Percentiles rank a stretch among this genome's conserved stretches.
Conservation (phyloP, 2,113 vertebrate species). For the Gallinago undulata region DNA sequence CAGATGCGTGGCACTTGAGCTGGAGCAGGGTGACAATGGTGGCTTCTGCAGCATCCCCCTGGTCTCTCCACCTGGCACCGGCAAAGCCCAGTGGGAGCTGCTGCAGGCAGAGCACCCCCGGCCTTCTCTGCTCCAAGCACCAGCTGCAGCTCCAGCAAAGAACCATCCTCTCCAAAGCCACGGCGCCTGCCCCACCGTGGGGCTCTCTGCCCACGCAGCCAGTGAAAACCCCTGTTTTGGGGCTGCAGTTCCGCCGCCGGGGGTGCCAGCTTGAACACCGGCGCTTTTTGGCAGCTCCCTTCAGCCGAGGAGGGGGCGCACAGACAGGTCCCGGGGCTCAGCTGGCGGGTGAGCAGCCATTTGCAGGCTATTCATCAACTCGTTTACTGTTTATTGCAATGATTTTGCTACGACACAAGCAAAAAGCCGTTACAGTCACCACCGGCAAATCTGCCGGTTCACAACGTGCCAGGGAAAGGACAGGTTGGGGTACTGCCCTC, state of each 20-base stretch:
- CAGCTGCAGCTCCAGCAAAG: not conserved
- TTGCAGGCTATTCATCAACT: constrained; percentile 27
- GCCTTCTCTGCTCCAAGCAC: rapidly evolving
- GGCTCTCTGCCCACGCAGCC: rapidly evolving
- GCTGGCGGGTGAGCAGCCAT: not conserved
- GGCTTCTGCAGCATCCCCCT: not conserved
- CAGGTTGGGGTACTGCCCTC: not conserved
- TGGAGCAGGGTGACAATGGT: not conserved
- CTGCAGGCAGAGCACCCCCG: not conserved
- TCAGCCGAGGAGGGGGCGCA: rapidly evolving
- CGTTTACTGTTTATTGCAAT: not conserved
- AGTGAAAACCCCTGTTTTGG: rapidly evolving
- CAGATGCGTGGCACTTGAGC: not conserved
- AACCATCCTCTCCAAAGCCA: not conserved
- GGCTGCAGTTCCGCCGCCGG: not conserved
- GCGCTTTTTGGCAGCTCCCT: not conserved
- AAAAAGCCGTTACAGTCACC: not conserved
- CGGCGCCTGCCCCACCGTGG: rapidly evolving
- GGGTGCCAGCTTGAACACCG: not conserved
- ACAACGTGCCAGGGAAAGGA: not conserved
- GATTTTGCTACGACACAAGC: not conserved
- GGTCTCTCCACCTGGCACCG: not conserved
- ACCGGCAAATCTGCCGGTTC: not conserved
- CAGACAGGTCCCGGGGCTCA: not conserved
- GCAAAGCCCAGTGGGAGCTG: not conserved